A percentile compares a stretch with the other conserved stretches of the same genome.
Evolutionary conservation across 2,113 vertebrate genomes (phyloP).

Genomic region (Tachysurus vachellii): DNA sequence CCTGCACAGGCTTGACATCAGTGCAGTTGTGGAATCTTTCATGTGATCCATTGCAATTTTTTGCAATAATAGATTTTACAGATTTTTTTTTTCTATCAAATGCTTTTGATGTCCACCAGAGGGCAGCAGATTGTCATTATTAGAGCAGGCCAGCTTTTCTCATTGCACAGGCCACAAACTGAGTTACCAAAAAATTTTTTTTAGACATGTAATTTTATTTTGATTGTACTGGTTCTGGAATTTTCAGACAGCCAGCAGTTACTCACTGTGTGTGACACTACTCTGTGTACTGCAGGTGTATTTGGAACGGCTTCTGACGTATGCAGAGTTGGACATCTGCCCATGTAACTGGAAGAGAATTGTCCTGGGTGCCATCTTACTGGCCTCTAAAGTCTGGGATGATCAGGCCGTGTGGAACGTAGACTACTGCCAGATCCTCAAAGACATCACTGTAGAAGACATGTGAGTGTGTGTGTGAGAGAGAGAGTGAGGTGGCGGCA

Average conservation of each 20-base stretch:
- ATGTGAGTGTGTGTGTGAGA: constrained; percentile 84
- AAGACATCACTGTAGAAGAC: constrained; percentile 98
- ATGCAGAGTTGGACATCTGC: constrained; percentile 96
- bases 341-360: constrained; percentile 98
- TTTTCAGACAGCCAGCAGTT: background rate
- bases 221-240: background rate
- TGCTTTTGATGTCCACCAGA: constrained; percentile 75
- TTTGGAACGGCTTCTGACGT: constrained; percentile 94
- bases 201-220: background rate
- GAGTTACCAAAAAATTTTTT: too few species aligned
- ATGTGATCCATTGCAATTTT: background rate
- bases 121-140: constrained; percentile 65
- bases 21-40: background rate
- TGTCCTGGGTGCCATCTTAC: constrained; percentile 91
- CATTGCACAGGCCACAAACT: background rate
- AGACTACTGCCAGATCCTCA: constrained; percentile 99
- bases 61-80: background rate
- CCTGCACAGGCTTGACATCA: background rate
- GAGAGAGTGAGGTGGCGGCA: constrained; percentile 44
- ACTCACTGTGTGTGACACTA: background rate
- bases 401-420: constrained; percentile 99
- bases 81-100: background rate
- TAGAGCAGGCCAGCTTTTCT: background rate
- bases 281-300: constrained; percentile 79
- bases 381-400: constrained; percentile 99